These are phyloP conservation scores for Cyanocitta stelleri DNA, from an alignment of 2,113 vertebrate genomes.

Conservation along the genomic window DNA sequence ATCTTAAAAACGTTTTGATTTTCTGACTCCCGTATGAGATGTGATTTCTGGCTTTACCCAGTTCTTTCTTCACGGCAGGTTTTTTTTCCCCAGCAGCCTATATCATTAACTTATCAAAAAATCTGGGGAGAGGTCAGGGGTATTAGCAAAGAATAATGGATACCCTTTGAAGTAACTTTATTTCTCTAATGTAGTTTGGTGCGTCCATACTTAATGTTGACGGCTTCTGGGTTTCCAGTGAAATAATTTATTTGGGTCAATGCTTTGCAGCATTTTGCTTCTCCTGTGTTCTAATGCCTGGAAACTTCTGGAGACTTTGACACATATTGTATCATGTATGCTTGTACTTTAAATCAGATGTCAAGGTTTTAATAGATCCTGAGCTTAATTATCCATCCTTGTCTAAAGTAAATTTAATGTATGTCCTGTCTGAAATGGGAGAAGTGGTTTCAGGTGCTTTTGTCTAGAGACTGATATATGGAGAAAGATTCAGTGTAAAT, in stretches of 20 bases:
- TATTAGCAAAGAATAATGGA: background rate
- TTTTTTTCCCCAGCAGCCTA: background rate
- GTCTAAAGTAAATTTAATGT: background rate
- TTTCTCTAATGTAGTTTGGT: background rate
- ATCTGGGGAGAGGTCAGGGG: background rate
- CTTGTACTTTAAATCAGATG: background rate
- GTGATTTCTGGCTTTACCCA: conserved; percentile 16
- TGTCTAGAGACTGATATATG: background rate
- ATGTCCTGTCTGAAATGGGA: background rate
- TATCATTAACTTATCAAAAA: background rate
- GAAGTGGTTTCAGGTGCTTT: background rate
- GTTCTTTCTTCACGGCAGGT: background rate
- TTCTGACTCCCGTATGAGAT: background rate
- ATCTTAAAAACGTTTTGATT: background rate
- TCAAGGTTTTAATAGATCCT: background rate
- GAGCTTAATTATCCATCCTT: background rate
- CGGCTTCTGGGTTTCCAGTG: background rate
- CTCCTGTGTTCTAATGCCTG: background rate
- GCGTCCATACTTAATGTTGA: background rate
- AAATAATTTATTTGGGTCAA: conserved; percentile 17
- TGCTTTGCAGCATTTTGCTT: background rate
- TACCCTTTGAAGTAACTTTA: background rate
- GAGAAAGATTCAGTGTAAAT: background rate
- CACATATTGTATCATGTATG: background rate
- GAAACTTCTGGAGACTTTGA: background rate